A percentile compares a stretch with the other conserved stretches of the same genome.
These are phyloP conservation scores for Resseliella maxima DNA, from an alignment of 2,888 invertebrate species.

Conservation along the genomic window DNA sequence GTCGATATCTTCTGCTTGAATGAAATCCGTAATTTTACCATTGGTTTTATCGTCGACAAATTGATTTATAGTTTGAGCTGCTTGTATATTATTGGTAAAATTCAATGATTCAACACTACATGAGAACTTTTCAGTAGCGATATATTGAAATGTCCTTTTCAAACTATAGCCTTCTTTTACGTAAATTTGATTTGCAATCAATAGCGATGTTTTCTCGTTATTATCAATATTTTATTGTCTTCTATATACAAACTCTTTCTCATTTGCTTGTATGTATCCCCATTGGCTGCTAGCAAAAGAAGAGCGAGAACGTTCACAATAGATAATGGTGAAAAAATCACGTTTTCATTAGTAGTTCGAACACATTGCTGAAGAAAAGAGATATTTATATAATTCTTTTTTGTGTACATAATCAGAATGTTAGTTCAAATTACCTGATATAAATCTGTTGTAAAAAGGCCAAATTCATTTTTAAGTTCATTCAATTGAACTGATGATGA, in stretches of 20 bases:
- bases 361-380: constrained; percentile 37
- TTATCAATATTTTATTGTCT: constrained; percentile 61
- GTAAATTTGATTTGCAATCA: constrained; percentile 80
- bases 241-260: constrained; percentile 71
- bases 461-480: constrained; percentile 32
- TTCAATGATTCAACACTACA: constrained; percentile 74
- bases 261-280: constrained; percentile 73
- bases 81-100: constrained; percentile 70
- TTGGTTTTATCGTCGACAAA: constrained; percentile 87
- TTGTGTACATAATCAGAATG: no score
- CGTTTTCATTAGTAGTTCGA: not conserved
- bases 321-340: constrained; percentile 74
- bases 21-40: constrained; percentile 81
- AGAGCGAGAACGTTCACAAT: constrained; percentile 78
- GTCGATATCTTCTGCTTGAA: constrained; percentile 72
- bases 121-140: constrained; percentile 73
- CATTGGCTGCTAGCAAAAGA: constrained; percentile 78
- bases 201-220: constrained; percentile 62
- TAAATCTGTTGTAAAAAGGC: constrained; percentile 51
- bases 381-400: no score
- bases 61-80: constrained; percentile 75
- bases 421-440: constrained; percentile 56
- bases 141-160: constrained; percentile 70
- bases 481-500: not conserved
- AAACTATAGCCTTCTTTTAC: constrained; percentile 71